Evolutionary conservation across 2,888 invertebrate species (phyloP), one percentile per base, ranked within the genome.

Genomic region (Philhelius pedissequus): DNA sequence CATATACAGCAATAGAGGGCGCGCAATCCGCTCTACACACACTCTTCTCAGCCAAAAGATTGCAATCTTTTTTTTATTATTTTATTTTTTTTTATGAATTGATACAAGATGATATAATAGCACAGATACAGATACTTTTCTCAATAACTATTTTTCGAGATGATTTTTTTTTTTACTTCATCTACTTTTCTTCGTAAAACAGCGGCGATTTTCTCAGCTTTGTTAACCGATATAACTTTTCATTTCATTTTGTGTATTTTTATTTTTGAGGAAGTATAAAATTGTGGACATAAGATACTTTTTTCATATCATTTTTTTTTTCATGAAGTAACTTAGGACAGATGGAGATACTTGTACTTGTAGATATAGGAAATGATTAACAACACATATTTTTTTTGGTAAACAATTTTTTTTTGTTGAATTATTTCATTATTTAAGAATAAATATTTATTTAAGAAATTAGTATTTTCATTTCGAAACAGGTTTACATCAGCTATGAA

Each of bases 71-170:
- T 75, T 70, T 40, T 48, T 13, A 9, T 20, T 48, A n/a, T 38
- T 58, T 43, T 52, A 38, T 64, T 48, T 52, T 38, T 62, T 48
- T 64, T 54, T 76, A 70, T 48, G 71, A 75, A 80, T 84, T 84
- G 84, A 84, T 80, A 84, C 84, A 71, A 80, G 80, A 84, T 84
- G 84, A 84, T 84, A 84, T 84, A 84, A 84, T 84, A 84, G 71
- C 84, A 84, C 83, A 84, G 80, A 84, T 76, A 80, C 80, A 80
- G 84, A 83, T 83, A 83, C 83, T 82, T 82, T 81, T 64, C 68
- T 60, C 76, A 70, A 60, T 69, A 75, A 69, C 69, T 80, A 54
- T 64, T 74, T 68, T 66, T 58, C 20, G 40, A 56, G 45, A 32
- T 22, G 66, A 52, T 30, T 62, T 75, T 45, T 50, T 48, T 54